phyloP scores from a whole-genome alignment of 2,888 invertebrate species.

The Azorinus chamasolen region DNA sequence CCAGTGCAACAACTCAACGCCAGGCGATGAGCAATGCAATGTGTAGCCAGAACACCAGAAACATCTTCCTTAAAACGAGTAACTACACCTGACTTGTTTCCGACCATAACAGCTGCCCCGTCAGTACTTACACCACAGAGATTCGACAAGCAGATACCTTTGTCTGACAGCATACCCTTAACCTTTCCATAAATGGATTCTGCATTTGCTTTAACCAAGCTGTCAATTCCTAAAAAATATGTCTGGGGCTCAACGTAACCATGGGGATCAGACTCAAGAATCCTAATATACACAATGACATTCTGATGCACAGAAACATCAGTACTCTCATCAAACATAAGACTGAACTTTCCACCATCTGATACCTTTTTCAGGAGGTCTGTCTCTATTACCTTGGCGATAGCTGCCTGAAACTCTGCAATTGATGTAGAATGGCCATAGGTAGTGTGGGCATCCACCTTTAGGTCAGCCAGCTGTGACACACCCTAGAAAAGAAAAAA shows the following conservation, averaged over 20 bases:
- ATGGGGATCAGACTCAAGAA: conserved; percentile 18
- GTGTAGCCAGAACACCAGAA: conserved; percentile 43
- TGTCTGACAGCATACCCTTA: conserved; percentile 16
- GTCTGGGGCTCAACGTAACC: conserved; percentile 31
- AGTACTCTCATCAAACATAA: conserved; percentile 42
- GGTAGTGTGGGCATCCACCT: conserved; percentile 16
- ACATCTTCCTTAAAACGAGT: conserved; percentile 43
- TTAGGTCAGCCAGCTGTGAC: conserved; percentile 10
- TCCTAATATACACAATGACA: conserved; percentile 34
- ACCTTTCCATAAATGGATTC: conserved; percentile 31
- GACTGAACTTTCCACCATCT: conserved; percentile 12
- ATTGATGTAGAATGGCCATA: conserved; percentile 9
- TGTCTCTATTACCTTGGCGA: conserved; percentile 1
- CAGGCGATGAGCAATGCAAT: too few relatives aligned
- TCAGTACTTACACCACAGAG: conserved; percentile 51
- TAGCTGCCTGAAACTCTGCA: conserved; percentile 11
- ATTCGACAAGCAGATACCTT: conserved; percentile 17
- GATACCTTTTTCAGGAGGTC: not conserved
- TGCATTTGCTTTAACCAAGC: conserved; percentile 37
- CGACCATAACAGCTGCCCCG: too few relatives aligned
- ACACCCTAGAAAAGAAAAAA: too few relatives aligned
- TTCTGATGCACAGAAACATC: conserved; percentile 40
- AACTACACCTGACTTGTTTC: too few relatives aligned
- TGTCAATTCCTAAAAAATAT: conserved; percentile 35
- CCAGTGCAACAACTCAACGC: too few relatives aligned